A percentile compares a stretch with the other conserved stretches of the same genome.
Conservation (phyloP, 2,113 vertebrate genomes). For the Tangachromis dhanisi region DNA sequence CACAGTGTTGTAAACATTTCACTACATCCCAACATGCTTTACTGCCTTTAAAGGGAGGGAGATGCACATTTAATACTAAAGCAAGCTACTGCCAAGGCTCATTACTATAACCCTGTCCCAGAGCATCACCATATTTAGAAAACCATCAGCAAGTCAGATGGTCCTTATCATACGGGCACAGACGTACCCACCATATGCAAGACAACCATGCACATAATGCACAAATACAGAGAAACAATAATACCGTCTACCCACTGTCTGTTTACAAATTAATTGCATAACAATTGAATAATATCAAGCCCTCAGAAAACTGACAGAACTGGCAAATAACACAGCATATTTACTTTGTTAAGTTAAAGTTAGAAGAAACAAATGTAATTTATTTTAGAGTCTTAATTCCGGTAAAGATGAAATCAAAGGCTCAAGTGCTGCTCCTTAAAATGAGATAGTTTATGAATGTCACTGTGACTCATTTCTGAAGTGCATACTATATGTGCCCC, state of each 20-base stretch:
- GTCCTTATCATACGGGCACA: not conserved
- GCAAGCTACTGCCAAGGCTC: constrained; percentile 36
- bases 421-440: not conserved
- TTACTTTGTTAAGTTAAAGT: not conserved
- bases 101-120: constrained; percentile 42
- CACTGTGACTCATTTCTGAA: not conserved
- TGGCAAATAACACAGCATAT: not conserved
- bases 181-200: not conserved
- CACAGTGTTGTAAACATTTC: constrained; percentile 59
- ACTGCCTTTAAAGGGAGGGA: constrained; percentile 42
- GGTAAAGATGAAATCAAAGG: not conserved
- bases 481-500: not conserved
- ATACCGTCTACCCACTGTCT: not conserved
- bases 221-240: not conserved
- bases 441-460: not conserved
- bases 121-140: not conserved
- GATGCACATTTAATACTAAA: constrained; percentile 57
- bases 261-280: constrained; percentile 27
- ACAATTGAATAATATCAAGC: not conserved
- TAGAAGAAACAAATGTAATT: not conserved
- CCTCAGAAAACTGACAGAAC: not conserved
- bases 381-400: not conserved
- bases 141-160: not conserved
- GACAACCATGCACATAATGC: not conserved
- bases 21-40: constrained; percentile 48